Evolutionary conservation across 2,113 vertebrate genomes (phyloP), one percentile per base, ranked within the genome.

Genomic region (Microcebus ravelobensis): DNA sequence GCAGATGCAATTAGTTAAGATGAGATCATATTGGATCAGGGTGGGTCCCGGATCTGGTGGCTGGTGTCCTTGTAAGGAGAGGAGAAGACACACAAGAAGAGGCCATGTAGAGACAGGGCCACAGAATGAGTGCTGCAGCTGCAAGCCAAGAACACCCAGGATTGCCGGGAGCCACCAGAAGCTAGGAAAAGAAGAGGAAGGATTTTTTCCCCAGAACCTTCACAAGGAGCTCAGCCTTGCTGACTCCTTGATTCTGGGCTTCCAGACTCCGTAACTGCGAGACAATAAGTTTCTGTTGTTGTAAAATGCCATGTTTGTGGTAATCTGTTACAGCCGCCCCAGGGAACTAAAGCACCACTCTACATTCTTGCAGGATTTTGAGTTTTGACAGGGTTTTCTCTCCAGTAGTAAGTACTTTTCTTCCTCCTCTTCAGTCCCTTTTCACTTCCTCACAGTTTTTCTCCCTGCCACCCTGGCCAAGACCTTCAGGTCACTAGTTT

Each of bases 281-380:
- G 52, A 74, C 36, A 70, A 70, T 45, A 8, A 2, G 50, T 83
- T 84, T 74, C 50, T 71, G 9, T 25, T 73, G 25, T 42, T 82
- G 34, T 18, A 85, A 89, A 21, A 13, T 8, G 50, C 9, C 14
- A 27, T 14, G 17, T 83, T 9, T 11, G 27, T 8, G 8, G 45
- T 63, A 25, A 89, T 31, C 48, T 65, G 3, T 31, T 17, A 59
- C 0, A 5, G 39, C 45, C 18, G 39, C 39, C 57, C 55, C n/a
- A 29, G n/a, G 34, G 55, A 65, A 65, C 0, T 3, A 21, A 79
- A 2, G 0, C 0, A 5, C 1, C 25, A 31, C 65, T 76, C 6
- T 20, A 8, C 2, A 25, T 42, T 1, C 23, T 8, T 2, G 31
- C 12, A 67, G 18, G 57, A 63, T 17, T 42, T 68, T 18, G 29